Evolutionary conservation across 1,140 invertebrate species (phyloP), one percentile per base, ranked within the genome.

Genomic region (Arion vulgaris): DNA sequence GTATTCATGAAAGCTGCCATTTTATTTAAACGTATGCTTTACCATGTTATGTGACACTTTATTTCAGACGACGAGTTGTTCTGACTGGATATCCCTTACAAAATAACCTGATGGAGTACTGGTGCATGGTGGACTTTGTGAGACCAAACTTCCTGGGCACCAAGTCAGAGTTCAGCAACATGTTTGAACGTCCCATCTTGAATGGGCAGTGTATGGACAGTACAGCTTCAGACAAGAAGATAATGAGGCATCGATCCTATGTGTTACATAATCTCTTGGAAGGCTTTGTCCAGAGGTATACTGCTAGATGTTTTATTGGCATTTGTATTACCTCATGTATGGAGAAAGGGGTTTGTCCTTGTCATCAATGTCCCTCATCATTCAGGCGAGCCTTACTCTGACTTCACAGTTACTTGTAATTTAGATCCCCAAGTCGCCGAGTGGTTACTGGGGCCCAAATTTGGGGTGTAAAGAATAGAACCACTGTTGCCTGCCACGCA

Each of bases 201-300:
- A 99, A 99, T 92, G 98, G 98, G 0, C 97, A 98, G 91, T 98
- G 96, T 92, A 96, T 95, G 0, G 96, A 99, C 93, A 98, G 98
- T 4, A 98, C 96, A 0, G 94, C 95, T 13, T 94, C 95, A 73
- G 98, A 99, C 91, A 96, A 98, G 0, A 95, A 95, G 81, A 88
- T 98, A n/a, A 99, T 99, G 98, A 98, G 98, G 90, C 95, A 97
- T 89, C 93, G 98, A 32, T 97, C 97, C 1, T 97, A 99, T 89
- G 97, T 99, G 26, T 93, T 99, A 32, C 96, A 98, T 90, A 98
- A 97, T 91, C 94, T 98, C 92, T 93, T 99, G 32, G 96, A 97
- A 89, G 96, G 96, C 0, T 96, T 96, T 91, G 96, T 99, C 32
- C 96, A 97, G 75, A 92, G 92, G 92, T 92, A 69, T 75, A 85